Percentiles rank a stretch among this genome's conserved stretches.
Evolutionary conservation across 2,113 vertebrate genomes (phyloP).

Genomic region (Myrmophylax atrothorax): DNA sequence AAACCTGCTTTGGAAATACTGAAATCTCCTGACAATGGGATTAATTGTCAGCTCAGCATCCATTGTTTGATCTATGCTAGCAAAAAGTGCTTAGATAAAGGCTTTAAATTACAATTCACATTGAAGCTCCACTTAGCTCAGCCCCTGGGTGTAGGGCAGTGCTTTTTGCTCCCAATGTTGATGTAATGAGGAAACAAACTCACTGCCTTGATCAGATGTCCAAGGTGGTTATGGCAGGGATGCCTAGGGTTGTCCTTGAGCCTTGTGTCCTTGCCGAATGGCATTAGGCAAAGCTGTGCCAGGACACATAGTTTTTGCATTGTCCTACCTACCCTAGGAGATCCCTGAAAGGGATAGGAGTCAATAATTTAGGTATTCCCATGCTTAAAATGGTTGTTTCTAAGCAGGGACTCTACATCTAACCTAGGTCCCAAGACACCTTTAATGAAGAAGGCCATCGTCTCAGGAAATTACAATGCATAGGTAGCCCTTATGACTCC

Average conservation of each 20-base stretch:
- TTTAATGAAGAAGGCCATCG: background rate
- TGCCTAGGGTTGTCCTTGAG: background rate
- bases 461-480: background rate
- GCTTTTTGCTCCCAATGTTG: accelerated
- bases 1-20: background rate
- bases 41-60: conserved; percentile 19
- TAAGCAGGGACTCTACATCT: background rate
- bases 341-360: background rate
- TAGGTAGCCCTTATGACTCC: background rate
- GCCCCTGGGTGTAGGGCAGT: background rate
- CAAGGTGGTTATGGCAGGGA: background rate
- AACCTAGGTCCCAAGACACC: background rate
- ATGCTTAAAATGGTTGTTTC: background rate
- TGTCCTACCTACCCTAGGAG: background rate
- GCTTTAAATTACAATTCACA: background rate
- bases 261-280: background rate
- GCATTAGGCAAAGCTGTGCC: background rate
- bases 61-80: background rate
- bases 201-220: background rate
- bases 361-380: background rate
- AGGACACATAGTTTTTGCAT: background rate
- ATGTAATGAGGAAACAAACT: background rate
- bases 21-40: background rate
- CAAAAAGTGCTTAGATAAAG: background rate
- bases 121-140: background rate